Evolutionary conservation across 2,113 vertebrate genomes (phyloP).

Genomic region (Phodopus roborovskii): DNA sequence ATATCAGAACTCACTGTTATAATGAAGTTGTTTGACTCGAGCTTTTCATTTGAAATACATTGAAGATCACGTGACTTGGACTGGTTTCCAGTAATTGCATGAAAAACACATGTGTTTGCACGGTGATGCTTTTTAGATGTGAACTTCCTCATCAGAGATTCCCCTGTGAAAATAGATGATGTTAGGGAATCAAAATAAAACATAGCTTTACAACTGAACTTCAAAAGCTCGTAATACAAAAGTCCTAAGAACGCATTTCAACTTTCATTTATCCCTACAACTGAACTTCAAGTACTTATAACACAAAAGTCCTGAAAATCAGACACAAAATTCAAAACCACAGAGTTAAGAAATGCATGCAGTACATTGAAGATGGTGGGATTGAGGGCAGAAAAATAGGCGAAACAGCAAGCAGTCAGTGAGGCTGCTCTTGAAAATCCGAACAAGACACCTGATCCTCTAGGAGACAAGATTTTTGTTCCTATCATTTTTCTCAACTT

Average conservation of each 20-base stretch:
- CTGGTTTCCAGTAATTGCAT: slow-evolving; percentile 4
- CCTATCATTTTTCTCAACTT: slow-evolving; percentile 44
- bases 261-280: slow-evolving; percentile 38
- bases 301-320: slow-evolving; percentile 9
- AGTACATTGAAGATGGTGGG: not conserved
- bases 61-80: slow-evolving; percentile 41
- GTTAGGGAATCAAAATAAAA: slow-evolving; percentile 45
- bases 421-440: slow-evolving; percentile 5
- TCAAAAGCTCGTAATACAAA: not conserved
- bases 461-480: slow-evolving; percentile 35
- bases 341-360: not conserved
- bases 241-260: not conserved
- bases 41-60: slow-evolving; percentile 66
- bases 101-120: not conserved
- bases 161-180: slow-evolving; percentile 4
- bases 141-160: slow-evolving; percentile 24
- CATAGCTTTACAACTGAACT: slow-evolving; percentile 31
- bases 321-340: slow-evolving; percentile 2
- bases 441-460: not conserved
- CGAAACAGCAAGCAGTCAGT: not conserved
- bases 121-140: not conserved
- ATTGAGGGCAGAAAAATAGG: not conserved
- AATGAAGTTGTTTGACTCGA: slow-evolving; percentile 70
- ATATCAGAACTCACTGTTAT: slow-evolving; percentile 42
- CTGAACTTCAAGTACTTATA: not conserved